Percentiles rank a stretch among this genome's conserved stretches.
phyloP scores from a whole-genome alignment of 2,888 invertebrate genomes.

The Tanaodytes sp. region DNA sequence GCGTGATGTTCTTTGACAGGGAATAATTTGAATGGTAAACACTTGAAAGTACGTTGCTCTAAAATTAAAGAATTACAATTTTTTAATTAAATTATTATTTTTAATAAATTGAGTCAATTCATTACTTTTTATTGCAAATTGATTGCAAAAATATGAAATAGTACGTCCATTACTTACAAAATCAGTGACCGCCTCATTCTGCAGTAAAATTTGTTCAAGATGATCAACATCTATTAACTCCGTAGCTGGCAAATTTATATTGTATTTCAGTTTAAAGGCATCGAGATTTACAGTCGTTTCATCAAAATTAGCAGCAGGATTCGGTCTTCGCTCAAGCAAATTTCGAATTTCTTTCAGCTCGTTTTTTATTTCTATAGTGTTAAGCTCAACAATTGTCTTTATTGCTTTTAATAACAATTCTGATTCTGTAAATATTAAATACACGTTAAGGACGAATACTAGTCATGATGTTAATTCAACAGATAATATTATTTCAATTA shows the following conservation, averaged over 20 bases:
- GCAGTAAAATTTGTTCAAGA: background rate
- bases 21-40: background rate
- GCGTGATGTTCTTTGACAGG: slow-evolving; percentile 1
- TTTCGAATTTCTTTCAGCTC: slow-evolving; percentile 1
- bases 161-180: too few species aligned
- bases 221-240: background rate
- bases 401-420: background rate
- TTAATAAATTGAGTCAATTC: too few species aligned
- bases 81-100: background rate
- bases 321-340: background rate
- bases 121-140: too few species aligned
- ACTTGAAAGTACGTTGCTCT: background rate
- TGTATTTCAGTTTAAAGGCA: slow-evolving; percentile 1
- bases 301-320: background rate
- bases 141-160: too few species aligned
- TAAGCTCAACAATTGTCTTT: background rate
- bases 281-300: background rate
- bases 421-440: too few species aligned
- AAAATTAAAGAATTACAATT: background rate
- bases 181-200: background rate
- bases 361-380: background rate
- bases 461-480: too few species aligned
- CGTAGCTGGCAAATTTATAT: slow-evolving; percentile 1
- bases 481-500: too few species aligned
- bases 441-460: too few species aligned